phyloP scores from a whole-genome alignment of 1,140 invertebrate species.

The Coelopa frigida region DNA sequence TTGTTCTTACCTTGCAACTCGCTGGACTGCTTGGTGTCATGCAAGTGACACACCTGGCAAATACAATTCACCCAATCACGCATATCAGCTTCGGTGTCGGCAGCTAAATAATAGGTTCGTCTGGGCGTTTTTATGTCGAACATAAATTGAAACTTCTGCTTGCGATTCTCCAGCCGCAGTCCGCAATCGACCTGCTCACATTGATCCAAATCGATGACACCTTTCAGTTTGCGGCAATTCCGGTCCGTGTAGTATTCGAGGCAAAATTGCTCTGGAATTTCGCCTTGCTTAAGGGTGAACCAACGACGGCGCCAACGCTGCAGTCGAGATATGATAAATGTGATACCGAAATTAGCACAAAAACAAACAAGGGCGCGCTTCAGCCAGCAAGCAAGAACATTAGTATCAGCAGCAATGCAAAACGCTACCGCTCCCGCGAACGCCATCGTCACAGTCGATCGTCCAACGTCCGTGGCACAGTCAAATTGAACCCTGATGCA shows the following conservation, averaged over 20 bases:
- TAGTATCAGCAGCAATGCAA: too few relatives aligned
- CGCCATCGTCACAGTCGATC: too few relatives aligned
- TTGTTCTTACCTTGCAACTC: conserved; percentile 27
- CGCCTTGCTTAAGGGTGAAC: conserved; percentile 85
- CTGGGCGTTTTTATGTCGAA: conserved; percentile 85
- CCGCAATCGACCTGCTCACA: conserved; percentile 91
- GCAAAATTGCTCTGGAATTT: conserved; percentile 87
- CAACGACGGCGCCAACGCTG: conserved; percentile 91
- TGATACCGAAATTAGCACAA: too few relatives aligned
- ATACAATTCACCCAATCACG: conserved; percentile 91
- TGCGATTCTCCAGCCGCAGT: conserved; percentile 70
- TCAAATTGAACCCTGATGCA: too few relatives aligned
- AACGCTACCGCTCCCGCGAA: too few relatives aligned
- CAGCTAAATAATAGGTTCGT: conserved; percentile 84
- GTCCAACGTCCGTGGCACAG: too few relatives aligned
- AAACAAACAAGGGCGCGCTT: too few relatives aligned
- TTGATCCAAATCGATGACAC: conserved; percentile 87
- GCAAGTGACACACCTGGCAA: conserved; percentile 84
- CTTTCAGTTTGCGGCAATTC: conserved; percentile 78
- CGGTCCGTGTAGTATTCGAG: conserved; percentile 89
- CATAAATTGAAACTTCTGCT: conserved; percentile 76
- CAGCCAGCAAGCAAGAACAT: too few relatives aligned
- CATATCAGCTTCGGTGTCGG: conserved; percentile 86
- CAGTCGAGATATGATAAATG: conserved; percentile 17
- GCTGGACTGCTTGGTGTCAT: conserved; percentile 48